These are phyloP conservation scores for Amblyjoppa fuscipennis DNA, from an alignment of 2,888 invertebrate genomes.

Conservation along the genomic window DNA sequence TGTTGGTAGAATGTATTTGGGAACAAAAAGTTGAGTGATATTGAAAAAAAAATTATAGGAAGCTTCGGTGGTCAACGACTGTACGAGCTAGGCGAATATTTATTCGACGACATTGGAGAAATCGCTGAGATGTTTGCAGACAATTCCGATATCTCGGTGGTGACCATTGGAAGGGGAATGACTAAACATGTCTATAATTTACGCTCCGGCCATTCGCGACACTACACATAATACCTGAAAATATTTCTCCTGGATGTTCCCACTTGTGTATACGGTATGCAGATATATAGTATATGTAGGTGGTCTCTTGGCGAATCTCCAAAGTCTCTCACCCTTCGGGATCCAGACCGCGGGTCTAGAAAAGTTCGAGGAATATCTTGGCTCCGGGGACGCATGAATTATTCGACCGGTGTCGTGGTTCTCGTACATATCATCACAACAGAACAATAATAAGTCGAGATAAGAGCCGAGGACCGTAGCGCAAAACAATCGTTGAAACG, in stretches of 20 bases:
- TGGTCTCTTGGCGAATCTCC: conserved; percentile 57
- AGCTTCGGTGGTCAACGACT: background rate
- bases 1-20: conserved; percentile 49
- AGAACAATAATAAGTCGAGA: conserved; percentile 7
- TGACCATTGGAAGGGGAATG: background rate
- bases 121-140: background rate
- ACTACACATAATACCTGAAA: conserved; percentile 52
- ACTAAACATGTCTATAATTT: conserved; percentile 28
- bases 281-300: conserved; percentile 22
- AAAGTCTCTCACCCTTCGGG: conserved; percentile 13
- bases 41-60: conserved; percentile 50
- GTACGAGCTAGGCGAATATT: background rate
- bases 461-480: background rate
- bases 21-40: conserved; percentile 38
- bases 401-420: conserved; percentile 32
- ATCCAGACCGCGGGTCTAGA: conserved; percentile 49
- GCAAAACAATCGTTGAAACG: conserved; percentile 44
- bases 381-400: conserved; percentile 62
- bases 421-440: background rate
- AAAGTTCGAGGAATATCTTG: conserved; percentile 59
- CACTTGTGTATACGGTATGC: conserved; percentile 16
- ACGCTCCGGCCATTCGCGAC: conserved; percentile 9
- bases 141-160: background rate
- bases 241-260: conserved; percentile 27
- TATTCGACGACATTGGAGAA: conserved; percentile 12